These are phyloP conservation scores for Drosophila grimshawi DNA, from an alignment of 1,140 invertebrate species.

Conservation along the genomic window DNA sequence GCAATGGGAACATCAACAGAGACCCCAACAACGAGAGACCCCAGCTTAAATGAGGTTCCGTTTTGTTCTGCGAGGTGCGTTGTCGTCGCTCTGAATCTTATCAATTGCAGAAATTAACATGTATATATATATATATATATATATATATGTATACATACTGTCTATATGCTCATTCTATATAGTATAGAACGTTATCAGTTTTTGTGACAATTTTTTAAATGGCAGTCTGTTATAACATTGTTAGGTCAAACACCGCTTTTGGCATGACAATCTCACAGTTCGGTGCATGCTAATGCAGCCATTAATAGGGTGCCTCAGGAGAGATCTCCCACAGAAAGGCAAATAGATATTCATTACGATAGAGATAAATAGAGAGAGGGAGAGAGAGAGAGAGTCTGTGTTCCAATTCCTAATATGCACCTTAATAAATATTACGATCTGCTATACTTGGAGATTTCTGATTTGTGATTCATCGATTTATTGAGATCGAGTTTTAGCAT, in stretches of 20 bases:
- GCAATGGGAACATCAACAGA: constrained; percentile 31
- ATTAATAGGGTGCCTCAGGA: constrained; percentile 54
- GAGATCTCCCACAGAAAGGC: constrained; percentile 31
- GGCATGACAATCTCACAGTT: constrained; percentile 46
- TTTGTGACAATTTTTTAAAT: constrained; percentile 59
- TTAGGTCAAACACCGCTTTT: constrained; percentile 78
- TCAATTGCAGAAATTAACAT: constrained; percentile 78
- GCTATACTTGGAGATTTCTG: constrained; percentile 18
- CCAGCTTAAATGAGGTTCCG: constrained; percentile 20
- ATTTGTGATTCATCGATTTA: constrained; percentile 56
- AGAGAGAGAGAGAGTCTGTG: constrained; percentile 17
- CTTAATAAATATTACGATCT: constrained; percentile 4
- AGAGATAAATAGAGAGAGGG: constrained; percentile 23
- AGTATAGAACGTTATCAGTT: constrained; percentile 34
- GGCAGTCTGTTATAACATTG: constrained; percentile 65
- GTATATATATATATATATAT: constrained; percentile 20
- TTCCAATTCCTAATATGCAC: not conserved
- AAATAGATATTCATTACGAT: not conserved
- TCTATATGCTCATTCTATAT: constrained; percentile 16
- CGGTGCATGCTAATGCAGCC: constrained; percentile 47
- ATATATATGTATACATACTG: constrained; percentile 16
- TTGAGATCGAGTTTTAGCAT: constrained; percentile 59
- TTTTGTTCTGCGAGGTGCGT: constrained; percentile 44
- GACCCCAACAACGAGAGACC: constrained; percentile 11
- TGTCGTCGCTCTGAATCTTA: constrained; percentile 53